phyloP scores from a whole-genome alignment of 2,113 vertebrate species.

The Meriones unguiculatus region DNA sequence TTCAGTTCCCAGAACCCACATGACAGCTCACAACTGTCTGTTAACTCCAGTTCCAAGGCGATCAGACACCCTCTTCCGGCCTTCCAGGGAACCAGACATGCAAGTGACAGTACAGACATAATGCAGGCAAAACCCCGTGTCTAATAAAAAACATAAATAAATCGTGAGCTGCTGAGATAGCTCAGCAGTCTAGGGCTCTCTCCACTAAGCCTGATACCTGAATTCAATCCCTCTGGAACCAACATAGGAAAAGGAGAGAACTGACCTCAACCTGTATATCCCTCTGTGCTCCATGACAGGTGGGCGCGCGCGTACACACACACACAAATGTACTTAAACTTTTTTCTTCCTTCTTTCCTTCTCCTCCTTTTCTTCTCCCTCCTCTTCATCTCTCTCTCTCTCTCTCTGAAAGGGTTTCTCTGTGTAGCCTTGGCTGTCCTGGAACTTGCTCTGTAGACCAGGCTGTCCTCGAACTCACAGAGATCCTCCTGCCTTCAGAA shows the following conservation, averaged over 20 bases:
- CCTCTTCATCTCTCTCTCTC: too few relatives aligned
- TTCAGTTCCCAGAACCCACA: background rate
- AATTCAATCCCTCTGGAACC: background rate
- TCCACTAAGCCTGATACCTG: too few relatives aligned
- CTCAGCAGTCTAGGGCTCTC: too few relatives aligned
- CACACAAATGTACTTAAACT: background rate
- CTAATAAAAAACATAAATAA: background rate
- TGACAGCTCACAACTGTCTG: background rate
- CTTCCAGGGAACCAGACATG: background rate
- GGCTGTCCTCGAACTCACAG: too few relatives aligned
- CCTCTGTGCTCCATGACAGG: background rate
- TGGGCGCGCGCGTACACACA: background rate
- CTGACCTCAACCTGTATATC: background rate
- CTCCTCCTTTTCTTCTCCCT: too few relatives aligned
- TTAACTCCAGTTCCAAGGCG: background rate
- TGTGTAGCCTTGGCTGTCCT: too few relatives aligned
- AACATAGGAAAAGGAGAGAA: background rate
- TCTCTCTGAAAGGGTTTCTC: too few relatives aligned
- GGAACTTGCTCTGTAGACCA: too few relatives aligned
- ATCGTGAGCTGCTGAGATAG: background rate
- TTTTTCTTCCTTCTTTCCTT: too few relatives aligned
- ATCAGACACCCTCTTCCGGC: background rate
- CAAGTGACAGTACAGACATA: background rate
- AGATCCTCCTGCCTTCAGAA: background rate
- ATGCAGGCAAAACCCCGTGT: background rate